Base-by-base conservation (phyloP, 2,888 invertebrate species). In the Julus scandinavius region DNA sequence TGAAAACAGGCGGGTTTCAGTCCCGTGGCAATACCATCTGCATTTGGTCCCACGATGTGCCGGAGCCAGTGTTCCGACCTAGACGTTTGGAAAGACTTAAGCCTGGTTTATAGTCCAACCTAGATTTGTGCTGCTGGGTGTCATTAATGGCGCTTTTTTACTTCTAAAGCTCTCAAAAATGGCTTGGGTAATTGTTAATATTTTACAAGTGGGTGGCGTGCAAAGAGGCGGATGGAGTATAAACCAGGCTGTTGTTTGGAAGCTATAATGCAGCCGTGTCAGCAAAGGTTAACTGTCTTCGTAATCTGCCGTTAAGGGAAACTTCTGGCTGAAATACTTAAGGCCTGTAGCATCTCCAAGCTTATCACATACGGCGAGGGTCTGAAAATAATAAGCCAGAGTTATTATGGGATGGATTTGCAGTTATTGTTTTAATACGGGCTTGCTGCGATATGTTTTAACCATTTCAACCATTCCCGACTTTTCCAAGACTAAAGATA, bases 301-400 rank as follows among this genome's bases (percentile, higher is more conserved):
- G 63, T 63, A 63, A 20, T 63, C 20, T 63, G 63, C 63, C 63
- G 63, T 63, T 63, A 63, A 20, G 63, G 63, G 20, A 20, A 7
- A 63, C 20, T 63, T 9, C 85, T 85, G 87, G 38, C 40, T 20
- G 49, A 29, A 49, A 83, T 87, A 87, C 63, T 58, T 80, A 13
- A 80, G 40, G 40, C 87, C 84, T 20, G 50, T 50, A 5, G 49
- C 50, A 38, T 87, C 87, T 7, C 87, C 87, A 13, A 87, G 20
- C 50, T 87, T 87, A 9, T 83, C 83, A 45, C 87, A 87, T 38
- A 45, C 87, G 29, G 80, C n/a, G 40, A 85, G 85, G 38, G 45
- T 45, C 40, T 85, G 40, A 40, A 45, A 85, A 11, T 6, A 29
- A 29, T 29, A 29, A 29, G 29, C 29, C 29, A 29, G 29, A 29